phyloP scores from a whole-genome alignment of 2,797 vertebrate species.

The Lepilemur ruficaudatus region DNA sequence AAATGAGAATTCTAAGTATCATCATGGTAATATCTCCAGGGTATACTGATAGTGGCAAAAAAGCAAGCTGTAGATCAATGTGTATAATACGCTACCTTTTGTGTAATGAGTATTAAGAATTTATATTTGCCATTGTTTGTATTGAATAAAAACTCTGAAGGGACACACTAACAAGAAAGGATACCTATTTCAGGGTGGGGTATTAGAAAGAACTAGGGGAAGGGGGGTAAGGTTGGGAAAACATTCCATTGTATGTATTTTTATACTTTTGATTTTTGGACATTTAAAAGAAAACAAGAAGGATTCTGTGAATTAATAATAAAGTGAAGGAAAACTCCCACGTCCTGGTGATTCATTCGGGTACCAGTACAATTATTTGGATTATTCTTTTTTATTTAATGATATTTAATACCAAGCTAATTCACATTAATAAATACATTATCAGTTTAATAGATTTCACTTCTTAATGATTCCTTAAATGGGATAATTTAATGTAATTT shows the following conservation, averaged over 20 bases:
- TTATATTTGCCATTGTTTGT: background rate
- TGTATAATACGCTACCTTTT: background rate
- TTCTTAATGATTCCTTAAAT: background rate
- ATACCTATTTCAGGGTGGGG: background rate
- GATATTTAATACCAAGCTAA: background rate
- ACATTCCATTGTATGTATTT: background rate
- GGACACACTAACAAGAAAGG: background rate
- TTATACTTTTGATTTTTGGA: background rate
- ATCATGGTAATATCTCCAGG: background rate
- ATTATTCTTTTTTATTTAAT: background rate
- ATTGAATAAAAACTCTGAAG: background rate
- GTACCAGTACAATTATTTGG: background rate
- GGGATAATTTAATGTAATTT: background rate
- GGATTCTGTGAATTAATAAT: background rate
- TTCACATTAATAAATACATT: background rate
- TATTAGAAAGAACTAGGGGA: background rate
- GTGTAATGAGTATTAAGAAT: background rate
- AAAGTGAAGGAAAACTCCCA: background rate
- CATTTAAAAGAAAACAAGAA: background rate
- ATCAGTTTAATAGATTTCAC: background rate
- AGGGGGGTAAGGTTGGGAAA: background rate
- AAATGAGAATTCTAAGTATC: background rate
- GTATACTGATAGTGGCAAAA: background rate
- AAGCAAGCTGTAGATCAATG: background rate
- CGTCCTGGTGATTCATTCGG: background rate